These are phyloP conservation scores for Austrofundulus limnaeus DNA, from an alignment of 2,113 vertebrate species.

Conservation along the genomic window DNA sequence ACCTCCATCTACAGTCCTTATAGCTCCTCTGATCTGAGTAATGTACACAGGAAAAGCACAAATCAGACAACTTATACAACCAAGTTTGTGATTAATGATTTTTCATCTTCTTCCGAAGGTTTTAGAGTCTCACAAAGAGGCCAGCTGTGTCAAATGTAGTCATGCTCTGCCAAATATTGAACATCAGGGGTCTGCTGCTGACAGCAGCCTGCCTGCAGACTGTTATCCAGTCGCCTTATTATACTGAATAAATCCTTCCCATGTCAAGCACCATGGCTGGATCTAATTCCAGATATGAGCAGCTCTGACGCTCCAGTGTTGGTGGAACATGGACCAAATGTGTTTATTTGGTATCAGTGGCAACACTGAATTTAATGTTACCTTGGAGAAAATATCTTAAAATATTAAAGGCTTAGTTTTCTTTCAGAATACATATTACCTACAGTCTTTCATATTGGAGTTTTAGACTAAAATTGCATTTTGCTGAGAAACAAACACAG, in stretches of 20 bases:
- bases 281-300: conserved; percentile 61
- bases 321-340: too few relatives aligned
- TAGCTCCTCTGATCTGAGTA: neutral
- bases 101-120: conserved; percentile 35
- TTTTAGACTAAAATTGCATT: too few relatives aligned
- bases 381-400: conserved; percentile 46
- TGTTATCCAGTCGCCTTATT: conserved; percentile 65
- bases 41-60: conserved; percentile 40
- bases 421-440: too few relatives aligned
- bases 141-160: conserved; percentile 66
- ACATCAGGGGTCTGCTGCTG: conserved; percentile 65
- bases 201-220: conserved; percentile 53
- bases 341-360: too few relatives aligned
- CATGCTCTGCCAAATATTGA: conserved; percentile 59
- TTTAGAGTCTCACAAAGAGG: conserved; percentile 43
- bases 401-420: too few relatives aligned
- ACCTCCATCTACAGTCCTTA: neutral
- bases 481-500: too few relatives aligned
- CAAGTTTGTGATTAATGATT: conserved; percentile 70
- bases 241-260: conserved; percentile 65
- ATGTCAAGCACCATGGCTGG: conserved; percentile 60
- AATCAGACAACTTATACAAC: conserved; percentile 43
- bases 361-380: conserved; percentile 20
- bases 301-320: conserved; percentile 34
- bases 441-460: too few relatives aligned